Evolutionary conservation across 2,888 invertebrate genomes (phyloP).

Genomic region (Acanthosepion esculentum): DNA sequence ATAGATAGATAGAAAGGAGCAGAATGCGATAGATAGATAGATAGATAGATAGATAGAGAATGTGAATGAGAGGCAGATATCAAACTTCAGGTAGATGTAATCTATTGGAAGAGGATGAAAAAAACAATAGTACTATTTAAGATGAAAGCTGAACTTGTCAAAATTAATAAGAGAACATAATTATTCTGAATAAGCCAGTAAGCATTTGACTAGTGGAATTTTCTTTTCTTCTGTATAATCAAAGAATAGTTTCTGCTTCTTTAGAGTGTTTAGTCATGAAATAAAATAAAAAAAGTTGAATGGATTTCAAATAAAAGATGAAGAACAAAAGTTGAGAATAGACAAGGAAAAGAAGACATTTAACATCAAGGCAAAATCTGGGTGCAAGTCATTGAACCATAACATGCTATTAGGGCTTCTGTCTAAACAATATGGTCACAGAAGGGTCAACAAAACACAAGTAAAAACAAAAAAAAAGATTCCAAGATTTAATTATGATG

Average conservation of each 20-base stretch:
- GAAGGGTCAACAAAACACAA: background rate
- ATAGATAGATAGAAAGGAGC: no score
- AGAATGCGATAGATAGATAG: no score
- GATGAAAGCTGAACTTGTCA: background rate
- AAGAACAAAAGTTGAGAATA: no score
- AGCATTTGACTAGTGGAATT: background rate
- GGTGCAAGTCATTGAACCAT: background rate
- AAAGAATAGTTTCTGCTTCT: background rate
- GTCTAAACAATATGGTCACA: conserved; percentile 33
- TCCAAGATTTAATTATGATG: conserved; percentile 14
- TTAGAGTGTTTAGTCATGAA: background rate
- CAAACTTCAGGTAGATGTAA: no score
- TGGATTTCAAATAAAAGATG: background rate
- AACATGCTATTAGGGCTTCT: conserved; percentile 8
- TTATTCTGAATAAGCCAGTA: background rate
- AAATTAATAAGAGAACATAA: background rate
- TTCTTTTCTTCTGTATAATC: background rate
- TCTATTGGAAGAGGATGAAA: no score
- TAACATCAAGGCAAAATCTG: background rate
- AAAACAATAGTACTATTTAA: no score
- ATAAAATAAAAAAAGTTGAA: background rate
- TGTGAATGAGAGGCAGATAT: no score
- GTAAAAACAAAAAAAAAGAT: no score
- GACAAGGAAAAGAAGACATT: background rate
- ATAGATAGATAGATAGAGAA: no score